Conservation (phyloP, 2,888 invertebrate species). For the Microchrysa polita region DNA sequence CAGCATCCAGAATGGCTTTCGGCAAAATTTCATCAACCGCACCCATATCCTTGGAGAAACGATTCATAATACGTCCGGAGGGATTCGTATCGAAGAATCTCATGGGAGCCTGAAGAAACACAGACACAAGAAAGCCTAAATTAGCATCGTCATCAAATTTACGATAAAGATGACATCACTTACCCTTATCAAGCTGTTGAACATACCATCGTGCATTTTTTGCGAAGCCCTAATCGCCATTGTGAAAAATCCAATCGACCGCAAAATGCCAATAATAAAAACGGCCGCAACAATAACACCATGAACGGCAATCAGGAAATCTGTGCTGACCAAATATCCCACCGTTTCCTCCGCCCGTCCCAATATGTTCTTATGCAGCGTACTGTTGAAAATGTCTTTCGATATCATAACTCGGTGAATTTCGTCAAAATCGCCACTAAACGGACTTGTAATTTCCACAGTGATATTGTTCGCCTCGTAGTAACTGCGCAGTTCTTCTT, state of each 20-base stretch:
- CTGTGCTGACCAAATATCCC: constrained; percentile 53
- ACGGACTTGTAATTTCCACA: constrained; percentile 20
- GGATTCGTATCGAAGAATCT: constrained; percentile 88
- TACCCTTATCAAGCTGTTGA: constrained; percentile 63
- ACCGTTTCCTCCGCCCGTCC: background rate
- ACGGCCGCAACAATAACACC: constrained; percentile 66
- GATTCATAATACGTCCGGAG: constrained; percentile 76
- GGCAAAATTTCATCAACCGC: constrained; percentile 81
- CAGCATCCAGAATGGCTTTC: constrained; percentile 73
- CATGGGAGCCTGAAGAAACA: constrained; percentile 65
- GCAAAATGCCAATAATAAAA: constrained; percentile 69
- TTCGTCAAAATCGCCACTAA: background rate
- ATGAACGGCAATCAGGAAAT: constrained; percentile 71
- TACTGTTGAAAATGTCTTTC: constrained; percentile 2
- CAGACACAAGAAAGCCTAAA: background rate
- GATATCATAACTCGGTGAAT: background rate
- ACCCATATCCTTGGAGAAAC: constrained; percentile 89
- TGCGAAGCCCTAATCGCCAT: constrained; percentile 73
- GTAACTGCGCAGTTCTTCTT: constrained; percentile 54
- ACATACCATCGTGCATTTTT: constrained; percentile 77
- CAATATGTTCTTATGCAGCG: background rate
- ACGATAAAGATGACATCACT: background rate
- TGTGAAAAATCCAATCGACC: constrained; percentile 73
- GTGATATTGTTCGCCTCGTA: constrained; percentile 27
- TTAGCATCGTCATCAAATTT: background rate